Base-by-base conservation (phyloP, 2,888 invertebrate genomes). In the Sceliomorpha sp. region DNA sequence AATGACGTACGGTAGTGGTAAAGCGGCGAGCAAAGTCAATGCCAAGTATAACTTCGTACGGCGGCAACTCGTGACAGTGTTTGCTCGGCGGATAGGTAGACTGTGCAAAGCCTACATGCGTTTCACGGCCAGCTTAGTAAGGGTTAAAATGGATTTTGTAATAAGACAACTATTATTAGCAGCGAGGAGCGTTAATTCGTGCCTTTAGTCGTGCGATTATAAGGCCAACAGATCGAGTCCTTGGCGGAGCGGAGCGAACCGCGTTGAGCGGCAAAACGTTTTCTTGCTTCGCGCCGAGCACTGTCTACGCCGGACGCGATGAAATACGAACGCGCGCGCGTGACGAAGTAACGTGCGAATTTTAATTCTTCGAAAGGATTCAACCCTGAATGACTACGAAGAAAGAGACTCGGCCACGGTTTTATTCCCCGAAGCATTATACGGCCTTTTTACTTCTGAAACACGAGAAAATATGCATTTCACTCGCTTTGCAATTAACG, bases 241-340 rank as follows among this genome's bases (percentile, higher is more conserved):
- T 81, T 81, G 80, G 72, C 67, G 62, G 68, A 68, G 62, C 68
- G 64, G 62, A 67, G 77, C 64, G 70, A 75, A 78, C 72, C 72
- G 47, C 56, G 66, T 20, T 64, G 40, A 55, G 63, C 62, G 59
- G 75, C 59, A 72, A 76, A 78, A 74, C 37, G 58, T 63, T 69
- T 67, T 71, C 67, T 69, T 70, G 75, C 74, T 73, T 31, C 72
- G 74, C 76, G 73, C 70, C 73, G 73, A 59, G 53, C 56, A 44
- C 32, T 55, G 51, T 20, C 58, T 51, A 24, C 55, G 53, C 40
- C 48, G 59, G 42, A 53, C 56, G 53, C 60, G 51, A 51, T 59
- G 56, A 58, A 56, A 58, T 58, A 47, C 58, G 44, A 53, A 44
- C 45, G 59, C 62, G 70, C 60, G 75, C 62, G 69, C 56, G 66